phyloP scores from a whole-genome alignment of 2,113 vertebrate genomes.

The Syngnathus floridae region DNA sequence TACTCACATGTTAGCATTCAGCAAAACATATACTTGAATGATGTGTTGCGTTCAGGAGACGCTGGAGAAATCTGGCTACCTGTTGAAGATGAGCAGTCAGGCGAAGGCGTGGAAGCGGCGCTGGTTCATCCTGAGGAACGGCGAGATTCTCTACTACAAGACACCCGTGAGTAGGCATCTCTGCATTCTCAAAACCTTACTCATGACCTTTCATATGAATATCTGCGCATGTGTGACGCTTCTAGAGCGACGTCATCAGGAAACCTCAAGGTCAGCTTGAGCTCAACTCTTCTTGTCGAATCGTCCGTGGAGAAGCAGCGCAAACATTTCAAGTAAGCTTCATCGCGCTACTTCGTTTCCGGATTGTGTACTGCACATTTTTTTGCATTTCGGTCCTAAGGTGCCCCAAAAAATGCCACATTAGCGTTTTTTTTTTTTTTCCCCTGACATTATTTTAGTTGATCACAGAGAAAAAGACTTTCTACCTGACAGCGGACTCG shows the following conservation, averaged over 20 bases:
- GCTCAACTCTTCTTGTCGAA: constrained; percentile 79
- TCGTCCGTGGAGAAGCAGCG: constrained; percentile 79
- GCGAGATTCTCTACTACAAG: constrained; percentile 85
- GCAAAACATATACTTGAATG: not conserved
- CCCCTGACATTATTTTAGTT: constrained; percentile 62
- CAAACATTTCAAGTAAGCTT: constrained; percentile 79
- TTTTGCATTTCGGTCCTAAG: not conserved
- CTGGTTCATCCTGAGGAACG: constrained; percentile 85
- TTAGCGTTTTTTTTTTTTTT: constrained; percentile 7
- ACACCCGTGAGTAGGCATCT: constrained; percentile 77
- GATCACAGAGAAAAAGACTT: constrained; percentile 83
- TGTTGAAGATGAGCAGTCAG: constrained; percentile 84
- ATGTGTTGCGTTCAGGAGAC: constrained; percentile 67
- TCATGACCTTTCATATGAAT: not conserved
- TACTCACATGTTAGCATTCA: not conserved
- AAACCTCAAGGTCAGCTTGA: constrained; percentile 85
- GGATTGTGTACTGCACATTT: too few relatives aligned
- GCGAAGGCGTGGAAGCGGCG: constrained; percentile 85
- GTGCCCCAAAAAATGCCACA: too few relatives aligned
- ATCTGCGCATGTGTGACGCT: not conserved
- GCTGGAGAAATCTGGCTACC: constrained; percentile 83
- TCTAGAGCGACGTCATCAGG: constrained; percentile 82
- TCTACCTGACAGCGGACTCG: constrained; percentile 84
- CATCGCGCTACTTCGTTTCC: not conserved
- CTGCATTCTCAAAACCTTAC: constrained; percentile 10